Conservation (phyloP, 2,797 vertebrate species). For the Cossypha polioptera region DNA sequence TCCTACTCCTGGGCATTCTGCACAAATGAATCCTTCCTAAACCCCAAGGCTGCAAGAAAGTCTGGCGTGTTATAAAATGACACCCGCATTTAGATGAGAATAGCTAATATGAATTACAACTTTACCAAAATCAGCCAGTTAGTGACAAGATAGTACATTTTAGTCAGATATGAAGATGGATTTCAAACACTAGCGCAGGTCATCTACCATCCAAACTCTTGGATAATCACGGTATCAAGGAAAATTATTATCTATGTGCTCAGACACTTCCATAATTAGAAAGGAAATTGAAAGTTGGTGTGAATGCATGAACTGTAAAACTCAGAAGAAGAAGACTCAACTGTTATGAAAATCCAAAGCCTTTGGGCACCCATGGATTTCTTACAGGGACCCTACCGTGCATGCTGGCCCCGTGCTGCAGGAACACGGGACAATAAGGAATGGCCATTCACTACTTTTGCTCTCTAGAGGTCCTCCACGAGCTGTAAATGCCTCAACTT, state of each 20-base stretch:
- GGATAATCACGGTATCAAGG: neutral
- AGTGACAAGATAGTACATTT: neutral
- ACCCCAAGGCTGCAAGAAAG: neutral
- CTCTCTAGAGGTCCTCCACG: constrained; percentile 17
- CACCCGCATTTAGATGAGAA: neutral
- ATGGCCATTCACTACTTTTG: fast-evolving
- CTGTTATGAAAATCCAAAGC: fast-evolving
- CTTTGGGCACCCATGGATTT: neutral
- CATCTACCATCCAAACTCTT: neutral
- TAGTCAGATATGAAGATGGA: neutral
- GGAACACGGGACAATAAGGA: fast-evolving
- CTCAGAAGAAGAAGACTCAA: neutral
- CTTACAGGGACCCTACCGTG: fast-evolving
- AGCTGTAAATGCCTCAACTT: neutral
- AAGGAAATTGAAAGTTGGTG: fast-evolving
- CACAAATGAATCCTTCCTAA: neutral
- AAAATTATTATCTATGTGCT: neutral
- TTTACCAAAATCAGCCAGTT: neutral
- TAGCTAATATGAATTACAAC: fast-evolving
- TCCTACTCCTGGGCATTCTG: neutral
- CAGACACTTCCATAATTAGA: neutral
- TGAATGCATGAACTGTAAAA: neutral
- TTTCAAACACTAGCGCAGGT: neutral
- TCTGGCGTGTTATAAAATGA: neutral
- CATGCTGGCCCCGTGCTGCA: neutral